Evolutionary conservation across 1,140 invertebrate species (phyloP), one percentile per base, ranked within the genome.

Genomic region (Augochlora pura): DNA sequence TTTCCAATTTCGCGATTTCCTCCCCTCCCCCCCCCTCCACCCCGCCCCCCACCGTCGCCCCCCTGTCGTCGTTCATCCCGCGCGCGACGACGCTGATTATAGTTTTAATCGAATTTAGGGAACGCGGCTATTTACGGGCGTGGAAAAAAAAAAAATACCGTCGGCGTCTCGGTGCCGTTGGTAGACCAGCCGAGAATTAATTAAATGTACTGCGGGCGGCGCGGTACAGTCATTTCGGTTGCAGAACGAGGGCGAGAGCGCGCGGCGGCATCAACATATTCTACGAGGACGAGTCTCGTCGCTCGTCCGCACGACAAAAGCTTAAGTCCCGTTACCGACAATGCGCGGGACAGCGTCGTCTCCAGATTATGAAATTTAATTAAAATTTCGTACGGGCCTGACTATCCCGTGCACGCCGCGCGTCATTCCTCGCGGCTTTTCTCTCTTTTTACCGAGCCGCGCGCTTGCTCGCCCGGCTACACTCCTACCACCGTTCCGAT

Each of bases 281-380:
- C 67, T 52, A 27, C 49, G 72, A 70, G 73, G 52, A 82, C 62
- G 73, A 27, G 52, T 77, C 73, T 32, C 23, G 71, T 80, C 77
- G 66, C 21, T 69, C 80, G 77, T 38, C 23, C 54, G 18, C 63
- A 21, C 25, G 62, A 80, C 83, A 69, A 82, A 84, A 83, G 85
- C 80, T 86, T 81, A 80, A 80, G 84, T 86, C 81, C 79, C 84
- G 78, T 67, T 77, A 25, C 14, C 65, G 52, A 77, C 66, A 83
- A 86, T 85, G 60, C 69, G 49, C 27, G 81, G 69, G 81, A 85
- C 84, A 57, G 54, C 72, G 75, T 79, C 76, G 60, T 77, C 72
- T 80, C 80, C 59, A 65, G 80, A 86, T 86, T 80, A 77, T 84
- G 87, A 86, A 87, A 88, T 89, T 89, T 88, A 86, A 88, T 89